Conservation (phyloP, 2,888 invertebrate species). For the Watsonalla binaria region DNA sequence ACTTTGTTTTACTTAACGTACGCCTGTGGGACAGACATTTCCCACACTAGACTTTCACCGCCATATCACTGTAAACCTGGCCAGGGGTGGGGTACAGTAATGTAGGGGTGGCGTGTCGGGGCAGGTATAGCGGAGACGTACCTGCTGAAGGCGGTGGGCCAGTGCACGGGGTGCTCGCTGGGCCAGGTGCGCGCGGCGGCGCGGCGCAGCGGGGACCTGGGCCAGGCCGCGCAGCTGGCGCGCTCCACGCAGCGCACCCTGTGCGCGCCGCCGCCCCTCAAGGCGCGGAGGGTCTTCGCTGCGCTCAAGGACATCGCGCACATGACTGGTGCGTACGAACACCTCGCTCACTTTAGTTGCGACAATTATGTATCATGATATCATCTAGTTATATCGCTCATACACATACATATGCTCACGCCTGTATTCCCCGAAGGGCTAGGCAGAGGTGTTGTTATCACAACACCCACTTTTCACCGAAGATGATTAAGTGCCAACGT, state of each 20-base stretch:
- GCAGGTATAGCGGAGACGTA: conserved; percentile 96
- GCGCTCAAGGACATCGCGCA: conserved; percentile 92
- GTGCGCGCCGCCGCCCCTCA: conserved; percentile 89
- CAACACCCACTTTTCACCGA: no score
- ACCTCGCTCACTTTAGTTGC: no score
- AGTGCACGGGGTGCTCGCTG: conserved; percentile 90
- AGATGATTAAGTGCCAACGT: no score
- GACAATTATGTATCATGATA: no score
- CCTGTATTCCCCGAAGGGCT: no score
- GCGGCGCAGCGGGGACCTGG: conserved; percentile 88
- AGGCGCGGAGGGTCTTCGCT: conserved; percentile 85
- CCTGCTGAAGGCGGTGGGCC: conserved; percentile 95
- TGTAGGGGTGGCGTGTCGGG: neutral
- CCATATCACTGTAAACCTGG: no score
- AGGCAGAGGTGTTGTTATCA: no score
- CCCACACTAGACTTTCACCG: no score
- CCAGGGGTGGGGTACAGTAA: neutral
- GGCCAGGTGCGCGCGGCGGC: conserved; percentile 87
- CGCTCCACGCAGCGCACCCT: conserved; percentile 92
- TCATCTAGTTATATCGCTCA: no score
- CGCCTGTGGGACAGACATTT: no score
- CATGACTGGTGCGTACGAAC: conserved; percentile 84
- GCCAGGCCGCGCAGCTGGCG: conserved; percentile 92
- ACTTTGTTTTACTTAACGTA: no score
- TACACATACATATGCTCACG: no score